These are phyloP conservation scores for Auanema freiburgensis DNA, from an alignment of 2,888 invertebrate genomes.

Conservation along the genomic window DNA sequence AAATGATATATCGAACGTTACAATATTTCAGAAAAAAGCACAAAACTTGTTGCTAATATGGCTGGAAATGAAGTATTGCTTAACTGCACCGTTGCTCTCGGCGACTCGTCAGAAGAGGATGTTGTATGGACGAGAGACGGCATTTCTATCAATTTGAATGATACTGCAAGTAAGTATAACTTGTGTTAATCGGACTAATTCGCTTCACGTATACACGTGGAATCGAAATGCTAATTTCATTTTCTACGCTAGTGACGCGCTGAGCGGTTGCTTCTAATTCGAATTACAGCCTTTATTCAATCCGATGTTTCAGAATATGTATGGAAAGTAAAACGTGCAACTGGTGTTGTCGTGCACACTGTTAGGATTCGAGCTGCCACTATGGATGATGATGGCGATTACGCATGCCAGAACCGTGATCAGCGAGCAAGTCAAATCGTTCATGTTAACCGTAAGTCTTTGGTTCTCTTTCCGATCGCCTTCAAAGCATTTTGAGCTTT, in stretches of 20 bases:
- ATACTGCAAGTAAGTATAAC: conserved; percentile 48
- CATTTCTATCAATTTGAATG: conserved; percentile 39
- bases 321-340: conserved; percentile 43
- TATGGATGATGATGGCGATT: conserved; percentile 53
- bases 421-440: conserved; percentile 58
- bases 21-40: conserved; percentile 45
- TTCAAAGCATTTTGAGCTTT: not conserved
- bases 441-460: conserved; percentile 47
- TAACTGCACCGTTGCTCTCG: conserved; percentile 56
- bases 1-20: too few relatives aligned
- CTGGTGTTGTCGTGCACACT: conserved; percentile 41
- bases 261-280: not conserved
- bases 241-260: not conserved
- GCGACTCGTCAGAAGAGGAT: conserved; percentile 27
- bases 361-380: conserved; percentile 43
- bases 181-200: too few relatives aligned
- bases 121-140: conserved; percentile 53
- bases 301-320: conserved; percentile 41
- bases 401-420: conserved; percentile 52
- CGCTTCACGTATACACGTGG: not conserved
- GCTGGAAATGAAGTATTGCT: conserved; percentile 53
- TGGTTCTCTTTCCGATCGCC: not conserved
- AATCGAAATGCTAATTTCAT: not conserved
- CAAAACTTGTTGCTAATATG: conserved; percentile 52
- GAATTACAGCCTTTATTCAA: too few relatives aligned